phyloP scores from a whole-genome alignment of 2,888 invertebrate genomes.

The Tryphoninae sp. region DNA sequence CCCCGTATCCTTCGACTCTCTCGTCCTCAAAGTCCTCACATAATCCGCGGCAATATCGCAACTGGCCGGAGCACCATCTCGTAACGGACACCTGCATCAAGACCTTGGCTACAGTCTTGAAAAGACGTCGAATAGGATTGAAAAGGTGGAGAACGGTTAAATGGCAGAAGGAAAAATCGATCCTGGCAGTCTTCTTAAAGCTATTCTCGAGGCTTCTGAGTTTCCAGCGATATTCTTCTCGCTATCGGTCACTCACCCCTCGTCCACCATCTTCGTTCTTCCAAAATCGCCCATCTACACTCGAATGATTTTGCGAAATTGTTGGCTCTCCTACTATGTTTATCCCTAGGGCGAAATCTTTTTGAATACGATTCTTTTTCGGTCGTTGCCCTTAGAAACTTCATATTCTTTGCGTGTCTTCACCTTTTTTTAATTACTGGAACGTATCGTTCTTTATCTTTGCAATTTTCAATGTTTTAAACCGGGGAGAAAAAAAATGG shows the following conservation, averaged over 20 bases:
- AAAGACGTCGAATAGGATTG: slow-evolving; percentile 31
- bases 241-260: slow-evolving; percentile 21
- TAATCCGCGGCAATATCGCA: slow-evolving; percentile 75
- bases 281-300: neutral
- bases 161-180: slow-evolving; percentile 18
- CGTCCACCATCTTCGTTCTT: neutral
- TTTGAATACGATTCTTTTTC: neutral
- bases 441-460: neutral
- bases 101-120: slow-evolving; percentile 9
- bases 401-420: neutral
- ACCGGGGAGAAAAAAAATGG: neutral
- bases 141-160: slow-evolving; percentile 34
- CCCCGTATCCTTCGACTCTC: slow-evolving; percentile 66
- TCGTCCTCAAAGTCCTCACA: slow-evolving; percentile 60
- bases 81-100: slow-evolving; percentile 73
- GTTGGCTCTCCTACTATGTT: neutral
- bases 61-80: slow-evolving; percentile 71
- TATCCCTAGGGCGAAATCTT: neutral
- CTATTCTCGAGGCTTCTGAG: slow-evolving; percentile 27
- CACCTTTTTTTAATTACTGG: neutral
- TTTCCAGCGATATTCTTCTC: slow-evolving; percentile 32
- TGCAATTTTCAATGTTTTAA: neutral
- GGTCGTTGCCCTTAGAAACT: neutral
- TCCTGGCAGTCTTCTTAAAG: slow-evolving; percentile 16
- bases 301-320: neutral